Evolutionary conservation across 1,140 invertebrate genomes (phyloP), one percentile per base, ranked within the genome.

Genomic region (Drosophila miranda): DNA sequence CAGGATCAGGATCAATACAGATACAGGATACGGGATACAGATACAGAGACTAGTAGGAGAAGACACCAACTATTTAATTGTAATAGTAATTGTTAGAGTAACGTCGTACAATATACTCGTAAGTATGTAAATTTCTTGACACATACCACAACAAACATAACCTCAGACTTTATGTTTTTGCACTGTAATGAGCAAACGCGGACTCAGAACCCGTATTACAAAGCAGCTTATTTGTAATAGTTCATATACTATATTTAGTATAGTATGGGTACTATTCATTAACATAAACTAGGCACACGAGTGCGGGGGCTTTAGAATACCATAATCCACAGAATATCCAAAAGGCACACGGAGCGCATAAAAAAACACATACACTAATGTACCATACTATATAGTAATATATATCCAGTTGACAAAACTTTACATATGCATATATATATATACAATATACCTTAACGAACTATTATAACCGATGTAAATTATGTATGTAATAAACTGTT

Each of bases 141-240:
- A 74, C 81, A 81, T 77, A 86, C 81, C 81, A 87, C 81, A 86
- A 86, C 81, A 87, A 86, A 86, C 82, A 81, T 86, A 87, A 86
- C 81, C 81, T 86, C 81, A 86, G 71, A 73, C 66, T 52, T 86
- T 86, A 87, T 86, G 81, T 86, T 86, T 74, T 87, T 70, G 81
- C 81, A 87, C 81, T 81, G 70, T 75, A 86, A 81, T 81, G 62
- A 78, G 78, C 78, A 70, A 86, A 68, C 54, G 69, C 82, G 34
- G 34, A 3, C 34, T 13, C 34, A 78, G 68, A 75, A 63, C 46
- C 66, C 68, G 75, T 68, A 67, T 77, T 86, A 80, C 81, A 77
- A 77, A 77, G 61, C 80, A 76, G 75, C 71, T 79, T 64, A 52
- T 83, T 75, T 83, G 72, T 76, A 73, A 57, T 68, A 73, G 70